These are phyloP conservation scores for Amphipyra berbera DNA, from an alignment of 2,888 invertebrate species.

Conservation along the genomic window DNA sequence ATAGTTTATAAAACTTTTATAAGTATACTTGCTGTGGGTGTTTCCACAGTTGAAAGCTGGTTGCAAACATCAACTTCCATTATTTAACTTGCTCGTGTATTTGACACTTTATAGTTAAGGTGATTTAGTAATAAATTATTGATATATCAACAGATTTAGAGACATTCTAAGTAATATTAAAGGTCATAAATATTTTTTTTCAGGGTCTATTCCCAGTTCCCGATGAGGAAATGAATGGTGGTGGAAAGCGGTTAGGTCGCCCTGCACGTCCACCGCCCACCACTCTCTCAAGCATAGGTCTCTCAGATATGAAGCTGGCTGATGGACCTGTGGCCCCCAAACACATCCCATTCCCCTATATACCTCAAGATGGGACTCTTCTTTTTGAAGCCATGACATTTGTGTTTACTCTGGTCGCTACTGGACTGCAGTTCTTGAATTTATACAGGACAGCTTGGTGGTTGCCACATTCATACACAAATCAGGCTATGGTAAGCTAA, in stretches of 20 bases:
- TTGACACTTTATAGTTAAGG: no score
- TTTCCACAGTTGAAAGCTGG: no score
- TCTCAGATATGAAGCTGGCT: conserved; percentile 70
- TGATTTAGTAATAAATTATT: no score
- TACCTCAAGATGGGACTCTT: conserved; percentile 94
- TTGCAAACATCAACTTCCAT: no score
- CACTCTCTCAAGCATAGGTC: conserved; percentile 50
- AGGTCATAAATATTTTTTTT: no score
- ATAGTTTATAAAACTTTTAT: no score
- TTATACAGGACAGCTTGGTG: conserved; percentile 99
- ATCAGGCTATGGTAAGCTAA: conserved; percentile 94
- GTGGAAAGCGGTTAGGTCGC: conserved; percentile 74
- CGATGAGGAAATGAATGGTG: conserved; percentile 80
- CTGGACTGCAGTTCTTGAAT: conserved; percentile 97
- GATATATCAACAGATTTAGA: no score
- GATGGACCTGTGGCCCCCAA: conserved; percentile 91
- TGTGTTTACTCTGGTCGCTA: conserved; percentile 93
- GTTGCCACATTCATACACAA: conserved; percentile 97
- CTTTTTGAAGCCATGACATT: conserved; percentile 96
- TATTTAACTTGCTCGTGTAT: no score
- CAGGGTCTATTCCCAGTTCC: conserved; percentile 69
- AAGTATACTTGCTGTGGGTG: no score
- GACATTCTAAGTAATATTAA: background rate
- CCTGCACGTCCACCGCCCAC: conserved; percentile 67
- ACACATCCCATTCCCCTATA: conserved; percentile 94